A percentile compares a stretch with the other conserved stretches of the same genome.
phyloP scores from a whole-genome alignment of 2,888 invertebrate genomes.

The Dione vanillae region DNA sequence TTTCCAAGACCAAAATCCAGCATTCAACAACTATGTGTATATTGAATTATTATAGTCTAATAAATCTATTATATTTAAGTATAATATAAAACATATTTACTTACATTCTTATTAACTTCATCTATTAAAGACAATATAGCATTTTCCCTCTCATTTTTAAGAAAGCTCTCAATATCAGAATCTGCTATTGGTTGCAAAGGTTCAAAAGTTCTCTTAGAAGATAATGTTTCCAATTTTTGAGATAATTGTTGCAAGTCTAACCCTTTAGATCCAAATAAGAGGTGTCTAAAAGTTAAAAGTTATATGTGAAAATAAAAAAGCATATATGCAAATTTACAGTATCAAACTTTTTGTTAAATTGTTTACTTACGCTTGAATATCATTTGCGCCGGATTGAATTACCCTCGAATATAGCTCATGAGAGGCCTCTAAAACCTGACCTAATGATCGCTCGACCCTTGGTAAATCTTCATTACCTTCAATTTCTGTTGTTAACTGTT shows the following conservation, averaged over 20 bases:
- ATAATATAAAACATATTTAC: constrained; percentile 51
- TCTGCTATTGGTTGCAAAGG: constrained; percentile 95
- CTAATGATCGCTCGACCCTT: constrained; percentile 93
- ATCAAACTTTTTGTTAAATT: background rate
- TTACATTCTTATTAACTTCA: constrained; percentile 93
- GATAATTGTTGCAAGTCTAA: constrained; percentile 97
- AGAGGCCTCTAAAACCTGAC: constrained; percentile 96
- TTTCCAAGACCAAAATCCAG: too few relatives aligned
- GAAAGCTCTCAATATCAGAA: constrained; percentile 94
- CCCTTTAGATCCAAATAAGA: constrained; percentile 95
- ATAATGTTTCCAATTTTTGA: constrained; percentile 94
- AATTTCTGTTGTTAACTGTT: constrained; percentile 94
- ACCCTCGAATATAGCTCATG: constrained; percentile 94
- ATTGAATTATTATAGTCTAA: too few relatives aligned
- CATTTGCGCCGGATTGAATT: constrained; percentile 93
- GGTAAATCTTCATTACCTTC: constrained; percentile 93
- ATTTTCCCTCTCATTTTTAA: constrained; percentile 97
- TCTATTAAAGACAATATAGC: constrained; percentile 96
- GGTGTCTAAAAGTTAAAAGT: constrained; percentile 85
- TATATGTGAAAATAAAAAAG: background rate
- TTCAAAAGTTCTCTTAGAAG: constrained; percentile 93
- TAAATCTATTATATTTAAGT: too few relatives aligned
- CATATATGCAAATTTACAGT: background rate
- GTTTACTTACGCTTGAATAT: constrained; percentile 93
- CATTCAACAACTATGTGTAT: too few relatives aligned